Evolutionary conservation across 1,140 invertebrate species (phyloP), one percentile per base, ranked within the genome.

Genomic region (Megalopta genalis): DNA sequence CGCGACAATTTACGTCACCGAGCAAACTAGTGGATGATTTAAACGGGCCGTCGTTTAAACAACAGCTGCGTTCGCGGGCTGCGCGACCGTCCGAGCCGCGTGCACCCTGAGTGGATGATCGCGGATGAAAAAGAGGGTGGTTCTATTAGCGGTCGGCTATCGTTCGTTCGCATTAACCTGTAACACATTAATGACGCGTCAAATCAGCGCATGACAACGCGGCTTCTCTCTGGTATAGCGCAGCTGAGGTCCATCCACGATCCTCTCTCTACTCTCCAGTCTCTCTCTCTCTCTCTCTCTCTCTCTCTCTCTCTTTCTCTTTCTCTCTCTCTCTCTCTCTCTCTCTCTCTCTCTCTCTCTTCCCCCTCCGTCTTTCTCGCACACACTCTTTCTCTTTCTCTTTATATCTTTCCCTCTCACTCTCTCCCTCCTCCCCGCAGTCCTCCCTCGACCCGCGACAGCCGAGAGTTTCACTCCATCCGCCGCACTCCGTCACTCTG

Each of bases 141-240:
- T 66, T 25, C 54, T 76, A 67, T 71, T 71, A 69, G 71, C 64
- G 78, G 63, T 37, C 64, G 69, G 79, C 73, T 74, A 81, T 81
- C 76, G 79, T 65, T 74, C 75, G 77, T 68, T 81, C 63, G 76
- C 69, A 86, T 87, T 86, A 87, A 86, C 76, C 79, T 86, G 71
- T 85, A 78, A 87, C 80, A 75, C 86, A 87, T 87, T 87, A 87
- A 87, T 85, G 83, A 87, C 85, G 83, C 77, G 85, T 82, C 85
- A 87, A 87, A 85, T 87, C 86, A 87, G 83, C 85, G 86, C 85
- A 87, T 87, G 86, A 87, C 85, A 87, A 86, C 86, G 83, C 75
- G 79, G 71, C 80, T 52, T 75, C 80, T 67, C 82, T 85, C 71
- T 77, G 81, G 39, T 81, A 75, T 76, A 69, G 65, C 54, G 80